A percentile compares a stretch with the other conserved stretches of the same genome.
Conservation (phyloP, 2,888 invertebrate genomes). For the Dicycla oo region DNA sequence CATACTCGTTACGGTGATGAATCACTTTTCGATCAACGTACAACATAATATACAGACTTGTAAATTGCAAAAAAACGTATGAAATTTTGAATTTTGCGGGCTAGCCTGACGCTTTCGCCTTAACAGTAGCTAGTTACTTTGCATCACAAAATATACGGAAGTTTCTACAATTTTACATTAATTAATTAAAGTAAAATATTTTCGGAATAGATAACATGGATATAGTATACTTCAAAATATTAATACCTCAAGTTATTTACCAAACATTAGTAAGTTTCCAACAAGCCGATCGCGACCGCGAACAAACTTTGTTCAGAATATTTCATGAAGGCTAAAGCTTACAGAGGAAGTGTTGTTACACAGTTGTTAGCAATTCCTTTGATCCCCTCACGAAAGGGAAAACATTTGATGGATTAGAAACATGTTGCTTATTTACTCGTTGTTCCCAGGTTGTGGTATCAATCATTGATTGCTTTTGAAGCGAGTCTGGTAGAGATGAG, state of each 20-base stretch:
- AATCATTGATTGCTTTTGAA: constrained; percentile 18
- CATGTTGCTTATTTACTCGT: constrained; percentile 45
- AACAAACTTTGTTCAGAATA: constrained; percentile 45
- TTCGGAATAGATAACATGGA: not conserved
- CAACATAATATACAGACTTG: no score
- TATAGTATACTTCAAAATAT: not conserved
- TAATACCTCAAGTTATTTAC: constrained; percentile 2
- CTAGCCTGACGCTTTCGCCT: no score
- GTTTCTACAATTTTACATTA: not conserved
- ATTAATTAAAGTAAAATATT: not conserved
- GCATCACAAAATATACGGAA: no score
- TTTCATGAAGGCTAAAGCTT: constrained; percentile 42
- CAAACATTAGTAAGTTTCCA: constrained; percentile 9
- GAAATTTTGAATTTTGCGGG: no score
- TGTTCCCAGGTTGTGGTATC: constrained; percentile 11
- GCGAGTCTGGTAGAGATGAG: not conserved
- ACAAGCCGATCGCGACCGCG: constrained; percentile 1
- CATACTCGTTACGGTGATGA: no score
- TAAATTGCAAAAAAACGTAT: no score
- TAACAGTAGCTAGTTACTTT: no score
- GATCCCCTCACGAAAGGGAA: constrained; percentile 40
- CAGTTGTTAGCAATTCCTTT: constrained; percentile 59
- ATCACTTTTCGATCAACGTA: no score
- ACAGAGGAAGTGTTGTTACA: constrained; percentile 24
- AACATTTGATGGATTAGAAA: constrained; percentile 57